Base-by-base conservation (phyloP, 1,140 invertebrate species). In the Arctopsyche grandis region DNA sequence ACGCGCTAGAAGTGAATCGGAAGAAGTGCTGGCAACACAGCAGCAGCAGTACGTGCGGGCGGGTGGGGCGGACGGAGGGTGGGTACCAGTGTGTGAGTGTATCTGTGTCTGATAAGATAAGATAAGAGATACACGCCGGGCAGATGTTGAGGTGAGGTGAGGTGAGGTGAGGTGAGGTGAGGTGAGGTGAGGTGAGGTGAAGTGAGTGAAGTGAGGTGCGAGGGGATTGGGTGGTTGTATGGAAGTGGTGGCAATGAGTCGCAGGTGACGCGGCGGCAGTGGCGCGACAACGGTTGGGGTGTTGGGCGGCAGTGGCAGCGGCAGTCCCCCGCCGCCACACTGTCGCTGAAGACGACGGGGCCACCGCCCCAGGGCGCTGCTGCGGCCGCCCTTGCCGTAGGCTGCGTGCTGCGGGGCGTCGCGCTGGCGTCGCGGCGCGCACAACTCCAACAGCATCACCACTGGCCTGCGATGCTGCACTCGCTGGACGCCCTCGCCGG, bases 401-500 rank as follows among this genome's bases (percentile, higher is more conserved):
- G 80, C 71, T 69, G 77, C 58, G 74, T 81, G 63, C 81, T 82
- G 43, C 58, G 79, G 22, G 73, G 58, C 70, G 79, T 78, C 26
- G 46, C 74, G 26, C 44, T 66, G 81, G 78, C 52, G 77, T 77
- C 63, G 76, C 76, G 74, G 78, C 80, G 78, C 56, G 21, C 22
- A 10, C 63, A 66, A 10, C 58, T 21, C 71, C 80, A 77, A 69
- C 80, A 63, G 26, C 60, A 70, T n/a, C 70, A 79, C 78, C 84
- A 85, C 86, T 85, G 87, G 86, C 86, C 86, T 86, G 86, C 85
- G 84, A 94, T 94, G 94, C 88, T 95, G 85, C 93, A 93, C 86
- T 93, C 93, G 79, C 87, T 94, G 86, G 93, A 94, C 88, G 91
- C 92, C 85, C 89, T 94, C 87, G 93, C 93, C 86, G 93, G 92